phyloP scores from a whole-genome alignment of 2,888 invertebrate genomes.

The Dryadula phaetusa region DNA sequence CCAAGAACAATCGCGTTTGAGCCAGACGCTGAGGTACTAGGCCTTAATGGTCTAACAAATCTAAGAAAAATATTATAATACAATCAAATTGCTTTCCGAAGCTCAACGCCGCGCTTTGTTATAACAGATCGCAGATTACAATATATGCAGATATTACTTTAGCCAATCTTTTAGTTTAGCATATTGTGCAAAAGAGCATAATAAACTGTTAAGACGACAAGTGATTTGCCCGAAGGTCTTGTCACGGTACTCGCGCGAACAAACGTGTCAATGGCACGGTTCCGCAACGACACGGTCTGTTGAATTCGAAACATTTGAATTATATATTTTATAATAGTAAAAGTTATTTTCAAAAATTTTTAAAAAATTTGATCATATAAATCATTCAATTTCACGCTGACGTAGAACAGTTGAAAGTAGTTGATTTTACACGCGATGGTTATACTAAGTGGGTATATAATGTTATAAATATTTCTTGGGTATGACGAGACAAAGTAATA shows the following conservation, averaged over 20 bases:
- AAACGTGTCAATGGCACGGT: slow-evolving; percentile 45
- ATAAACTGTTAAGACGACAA: slow-evolving; percentile 23
- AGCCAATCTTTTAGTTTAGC: background rate
- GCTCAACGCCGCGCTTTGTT: too few relatives aligned
- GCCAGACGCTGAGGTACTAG: too few relatives aligned
- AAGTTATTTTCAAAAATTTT: background rate
- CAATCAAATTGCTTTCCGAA: too few relatives aligned
- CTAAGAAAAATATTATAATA: too few relatives aligned
- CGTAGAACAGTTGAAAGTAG: background rate
- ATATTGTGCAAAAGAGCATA: slow-evolving; percentile 16
- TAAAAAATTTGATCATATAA: background rate
- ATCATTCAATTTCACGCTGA: background rate
- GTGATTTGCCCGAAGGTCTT: slow-evolving; percentile 32
- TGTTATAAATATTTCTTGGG: too few relatives aligned
- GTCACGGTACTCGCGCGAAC: slow-evolving; percentile 36
- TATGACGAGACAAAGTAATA: too few relatives aligned
- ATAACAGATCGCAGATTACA: too few relatives aligned
- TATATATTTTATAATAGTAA: background rate
- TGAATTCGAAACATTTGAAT: slow-evolving; percentile 28
- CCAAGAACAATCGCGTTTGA: too few relatives aligned
- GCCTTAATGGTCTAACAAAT: too few relatives aligned
- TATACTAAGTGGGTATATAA: too few relatives aligned
- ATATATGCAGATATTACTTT: background rate
- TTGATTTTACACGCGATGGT: background rate
- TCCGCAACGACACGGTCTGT: slow-evolving; percentile 35